Conservation (phyloP, 2,113 vertebrate genomes). For the Dinomys branickii region DNA sequence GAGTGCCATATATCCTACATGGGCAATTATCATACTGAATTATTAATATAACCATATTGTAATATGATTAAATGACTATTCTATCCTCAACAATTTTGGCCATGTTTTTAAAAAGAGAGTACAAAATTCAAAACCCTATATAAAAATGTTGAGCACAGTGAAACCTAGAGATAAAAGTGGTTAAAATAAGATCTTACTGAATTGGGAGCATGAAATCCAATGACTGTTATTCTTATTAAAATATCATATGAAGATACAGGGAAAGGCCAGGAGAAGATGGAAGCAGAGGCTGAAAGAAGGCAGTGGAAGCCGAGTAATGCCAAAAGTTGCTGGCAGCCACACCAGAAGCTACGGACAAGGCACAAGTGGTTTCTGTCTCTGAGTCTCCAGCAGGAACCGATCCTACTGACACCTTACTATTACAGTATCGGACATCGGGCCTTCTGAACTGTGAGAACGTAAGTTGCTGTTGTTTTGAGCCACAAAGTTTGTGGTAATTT, state of each 20-base stretch:
- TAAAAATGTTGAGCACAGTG: constrained; percentile 43
- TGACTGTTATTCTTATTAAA: background rate
- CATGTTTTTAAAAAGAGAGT: background rate
- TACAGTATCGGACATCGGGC: background rate
- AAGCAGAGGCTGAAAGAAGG: background rate
- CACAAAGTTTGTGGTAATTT: background rate
- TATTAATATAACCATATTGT: background rate
- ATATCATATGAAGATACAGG: background rate
- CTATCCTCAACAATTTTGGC: background rate
- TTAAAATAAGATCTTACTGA: background rate
- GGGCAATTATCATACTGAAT: background rate
- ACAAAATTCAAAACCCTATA: constrained; percentile 28
- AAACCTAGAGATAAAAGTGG: constrained; percentile 30
- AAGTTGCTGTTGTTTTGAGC: constrained; percentile 13
- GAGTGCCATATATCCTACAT: background rate
- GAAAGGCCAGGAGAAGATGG: background rate
- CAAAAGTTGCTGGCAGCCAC: background rate
- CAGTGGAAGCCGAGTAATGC: background rate
- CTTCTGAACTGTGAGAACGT: background rate
- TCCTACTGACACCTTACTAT: background rate
- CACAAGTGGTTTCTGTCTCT: background rate
- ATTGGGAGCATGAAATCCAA: background rate
- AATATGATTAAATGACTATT: background rate
- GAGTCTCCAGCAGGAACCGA: background rate
- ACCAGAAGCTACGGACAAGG: background rate